Evolutionary conservation across 2,797 vertebrate species (phyloP).

Genomic region (Varecia variegata): DNA sequence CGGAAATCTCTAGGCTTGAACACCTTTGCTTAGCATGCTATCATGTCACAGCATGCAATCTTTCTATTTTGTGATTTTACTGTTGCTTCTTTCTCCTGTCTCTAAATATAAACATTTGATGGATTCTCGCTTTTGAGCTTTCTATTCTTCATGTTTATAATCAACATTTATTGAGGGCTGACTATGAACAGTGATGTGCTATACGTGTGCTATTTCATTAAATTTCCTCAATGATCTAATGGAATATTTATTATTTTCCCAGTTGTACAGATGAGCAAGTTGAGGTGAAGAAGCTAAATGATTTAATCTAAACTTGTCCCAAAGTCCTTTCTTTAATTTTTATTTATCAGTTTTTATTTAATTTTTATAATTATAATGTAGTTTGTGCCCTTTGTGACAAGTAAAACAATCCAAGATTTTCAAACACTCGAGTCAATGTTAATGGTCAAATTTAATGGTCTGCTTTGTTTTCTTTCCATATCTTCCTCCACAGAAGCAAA

Average conservation of each 20-base stretch:
- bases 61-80: neutral
- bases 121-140: neutral
- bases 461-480: neutral
- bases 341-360: neutral
- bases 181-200: neutral
- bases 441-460: neutral
- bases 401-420: neutral
- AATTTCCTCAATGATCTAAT: neutral
- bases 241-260: neutral
- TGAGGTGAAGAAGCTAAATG: neutral
- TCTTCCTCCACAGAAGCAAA: neutral
- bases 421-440: neutral
- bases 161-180: neutral
- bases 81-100: neutral
- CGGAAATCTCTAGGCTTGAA: neutral
- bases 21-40: neutral
- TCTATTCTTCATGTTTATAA: neutral
- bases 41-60: too few relatives aligned
- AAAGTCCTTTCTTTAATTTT: neutral
- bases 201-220: neutral
- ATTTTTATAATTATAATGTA: neutral
- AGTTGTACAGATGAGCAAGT: neutral
- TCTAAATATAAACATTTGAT: neutral
- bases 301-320: neutral
- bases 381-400: neutral